Percentiles rank a stretch among this genome's conserved stretches.
These are phyloP conservation scores for Spodoptera exigua DNA, from an alignment of 2,888 invertebrate genomes.

Conservation along the genomic window DNA sequence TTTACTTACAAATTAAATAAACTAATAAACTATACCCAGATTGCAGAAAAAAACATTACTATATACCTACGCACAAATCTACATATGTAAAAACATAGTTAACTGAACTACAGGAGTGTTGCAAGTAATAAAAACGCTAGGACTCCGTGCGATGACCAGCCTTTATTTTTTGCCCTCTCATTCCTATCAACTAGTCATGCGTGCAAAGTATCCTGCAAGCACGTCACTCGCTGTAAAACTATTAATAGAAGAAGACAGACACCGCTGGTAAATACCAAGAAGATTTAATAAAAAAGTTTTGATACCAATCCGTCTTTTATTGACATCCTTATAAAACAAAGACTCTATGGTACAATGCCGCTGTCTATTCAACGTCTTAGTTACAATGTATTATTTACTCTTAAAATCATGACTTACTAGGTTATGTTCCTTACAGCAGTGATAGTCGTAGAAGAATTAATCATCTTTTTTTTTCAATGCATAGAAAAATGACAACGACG, in stretches of 20 bases:
- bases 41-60: not conserved
- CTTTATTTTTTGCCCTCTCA: slow-evolving; percentile 52
- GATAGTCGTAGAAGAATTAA: too few species aligned
- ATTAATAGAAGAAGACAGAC: slow-evolving; percentile 40
- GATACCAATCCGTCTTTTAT: not conserved
- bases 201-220: slow-evolving; percentile 45
- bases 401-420: too few species aligned
- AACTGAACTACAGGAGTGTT: not conserved
- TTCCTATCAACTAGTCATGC: slow-evolving; percentile 44
- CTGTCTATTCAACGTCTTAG: too few species aligned
- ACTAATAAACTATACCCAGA: too few species aligned
- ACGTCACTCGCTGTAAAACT: slow-evolving; percentile 26
- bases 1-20: too few species aligned
- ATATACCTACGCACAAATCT: too few species aligned
- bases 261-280: slow-evolving; percentile 7
- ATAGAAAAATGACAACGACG: too few species aligned
- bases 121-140: slow-evolving; percentile 40
- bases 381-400: too few species aligned
- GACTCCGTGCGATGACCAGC: slow-evolving; percentile 44
- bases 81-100: too few species aligned
- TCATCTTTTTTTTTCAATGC: too few species aligned
- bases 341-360: not conserved
- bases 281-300: slow-evolving; percentile 13
- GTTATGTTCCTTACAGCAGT: too few species aligned
- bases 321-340: not conserved